Conservation (phyloP, 2,113 vertebrate species). For the Mastomys coucha region DNA sequence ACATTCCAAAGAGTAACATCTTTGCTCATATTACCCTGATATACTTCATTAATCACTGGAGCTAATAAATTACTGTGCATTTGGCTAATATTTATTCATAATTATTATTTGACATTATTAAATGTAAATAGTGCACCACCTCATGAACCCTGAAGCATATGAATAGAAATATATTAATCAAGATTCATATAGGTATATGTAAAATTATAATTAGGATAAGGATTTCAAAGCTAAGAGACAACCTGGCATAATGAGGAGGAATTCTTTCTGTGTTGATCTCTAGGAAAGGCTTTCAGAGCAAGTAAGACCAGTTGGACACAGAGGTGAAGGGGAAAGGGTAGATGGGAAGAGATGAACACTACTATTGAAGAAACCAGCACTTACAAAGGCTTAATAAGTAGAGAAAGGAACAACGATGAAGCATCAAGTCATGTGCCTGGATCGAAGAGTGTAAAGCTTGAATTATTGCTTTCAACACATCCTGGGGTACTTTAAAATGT, state of each 20-base stretch:
- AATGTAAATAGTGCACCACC: not conserved
- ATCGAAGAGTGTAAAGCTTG: not conserved
- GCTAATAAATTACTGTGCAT: not conserved
- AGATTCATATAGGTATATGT: not conserved
- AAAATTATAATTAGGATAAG: not conserved
- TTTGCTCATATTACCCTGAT: not conserved
- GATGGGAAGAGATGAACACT: not conserved
- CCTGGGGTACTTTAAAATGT: not conserved
- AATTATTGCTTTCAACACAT: not conserved
- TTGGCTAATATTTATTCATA: not conserved
- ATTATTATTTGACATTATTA: not conserved
- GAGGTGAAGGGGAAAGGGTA: not conserved
- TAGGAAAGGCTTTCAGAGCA: not conserved
- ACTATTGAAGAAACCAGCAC: not conserved
- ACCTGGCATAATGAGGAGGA: not conserved
- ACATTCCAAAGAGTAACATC: not conserved
- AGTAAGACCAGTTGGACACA: not conserved
- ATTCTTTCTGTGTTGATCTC: not conserved
- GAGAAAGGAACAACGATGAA: not conserved
- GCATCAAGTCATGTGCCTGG: not conserved
- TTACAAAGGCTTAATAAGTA: not conserved
- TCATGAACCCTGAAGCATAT: not conserved
- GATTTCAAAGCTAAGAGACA: not conserved
- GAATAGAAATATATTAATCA: conserved; percentile 38
- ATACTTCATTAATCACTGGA: not conserved